Conservation (phyloP, 92 coral and sea anemone genomes). For the Epizoanthus stellaris region DNA sequence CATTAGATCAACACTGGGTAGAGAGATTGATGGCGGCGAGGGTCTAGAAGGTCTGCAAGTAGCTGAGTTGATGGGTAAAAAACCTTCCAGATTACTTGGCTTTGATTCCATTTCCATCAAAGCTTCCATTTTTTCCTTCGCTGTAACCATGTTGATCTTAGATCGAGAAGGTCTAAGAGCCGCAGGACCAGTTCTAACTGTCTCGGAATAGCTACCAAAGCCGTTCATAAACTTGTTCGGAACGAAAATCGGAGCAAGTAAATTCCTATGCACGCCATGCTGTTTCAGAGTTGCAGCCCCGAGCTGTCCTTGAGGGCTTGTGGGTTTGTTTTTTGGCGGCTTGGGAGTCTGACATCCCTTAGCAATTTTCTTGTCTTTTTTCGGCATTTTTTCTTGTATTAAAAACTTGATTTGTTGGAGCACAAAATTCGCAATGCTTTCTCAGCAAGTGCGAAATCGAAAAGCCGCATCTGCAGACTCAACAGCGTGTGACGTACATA, state of each 20-base stretch:
- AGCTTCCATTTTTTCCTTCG: not conserved
- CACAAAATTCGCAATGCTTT: no score
- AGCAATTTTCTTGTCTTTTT: not conserved
- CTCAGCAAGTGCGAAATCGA: not conserved
- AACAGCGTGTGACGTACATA: not conserved
- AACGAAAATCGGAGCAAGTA: conserved; percentile 74
- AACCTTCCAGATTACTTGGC: conserved; percentile 32
- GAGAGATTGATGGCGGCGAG: conserved; percentile 28
- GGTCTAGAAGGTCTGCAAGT: conserved; percentile 42
- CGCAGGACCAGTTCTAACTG: conserved; percentile 36
- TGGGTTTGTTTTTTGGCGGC: not conserved
- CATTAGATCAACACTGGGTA: conserved; percentile 26
- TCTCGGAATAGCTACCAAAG: conserved; percentile 45
- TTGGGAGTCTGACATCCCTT: not conserved
- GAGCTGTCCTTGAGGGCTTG: not conserved
- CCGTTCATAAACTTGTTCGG: conserved; percentile 74
- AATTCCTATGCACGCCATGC: not conserved
- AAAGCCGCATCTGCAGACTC: not conserved
- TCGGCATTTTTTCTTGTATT: not conserved
- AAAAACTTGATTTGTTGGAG: not conserved
- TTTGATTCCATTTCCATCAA: conserved; percentile 34
- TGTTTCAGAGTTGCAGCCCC: conserved; percentile 10
- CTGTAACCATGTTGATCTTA: conserved; percentile 20
- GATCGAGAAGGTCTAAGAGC: conserved; percentile 41
- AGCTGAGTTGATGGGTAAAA: not conserved